A percentile compares a stretch with the other conserved stretches of the same genome.
Evolutionary conservation across 2,888 invertebrate species (phyloP).

Genomic region (Steinernema carpocapsae): DNA sequence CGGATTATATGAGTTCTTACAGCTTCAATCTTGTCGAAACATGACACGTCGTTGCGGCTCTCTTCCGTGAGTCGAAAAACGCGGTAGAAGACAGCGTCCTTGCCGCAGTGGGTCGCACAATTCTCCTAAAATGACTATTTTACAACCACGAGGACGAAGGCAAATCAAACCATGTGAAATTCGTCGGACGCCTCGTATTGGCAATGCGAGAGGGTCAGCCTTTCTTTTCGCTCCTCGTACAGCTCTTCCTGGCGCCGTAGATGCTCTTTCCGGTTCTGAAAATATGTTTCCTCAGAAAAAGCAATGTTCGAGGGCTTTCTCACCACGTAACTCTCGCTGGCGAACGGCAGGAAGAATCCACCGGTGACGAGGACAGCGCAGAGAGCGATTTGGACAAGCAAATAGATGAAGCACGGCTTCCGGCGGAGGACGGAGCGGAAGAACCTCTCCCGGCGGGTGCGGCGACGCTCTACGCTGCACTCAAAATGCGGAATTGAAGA

Average conservation of each 20-base stretch:
- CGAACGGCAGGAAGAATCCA: neutral
- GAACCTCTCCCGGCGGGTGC: neutral
- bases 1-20: no score
- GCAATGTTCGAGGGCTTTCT: neutral
- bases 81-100: neutral
- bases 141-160: neutral
- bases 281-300: no score
- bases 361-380: neutral
- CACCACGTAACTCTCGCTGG: neutral
- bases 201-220: neutral
- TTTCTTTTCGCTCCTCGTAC: neutral
- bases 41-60: neutral
- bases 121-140: neutral
- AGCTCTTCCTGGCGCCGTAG: neutral
- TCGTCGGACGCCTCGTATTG: neutral
- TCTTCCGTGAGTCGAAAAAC: neutral
- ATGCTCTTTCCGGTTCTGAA: neutral
- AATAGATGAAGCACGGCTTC: neutral
- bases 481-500: neutral
- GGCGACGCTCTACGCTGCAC: neutral
- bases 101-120: neutral
- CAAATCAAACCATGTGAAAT: neutral
- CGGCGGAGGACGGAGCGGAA: constrained; percentile 5
- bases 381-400: neutral
- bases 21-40: constrained; percentile 1